These are phyloP conservation scores for Harpalus rubripes DNA, from an alignment of 2,888 invertebrate species.

Conservation along the genomic window DNA sequence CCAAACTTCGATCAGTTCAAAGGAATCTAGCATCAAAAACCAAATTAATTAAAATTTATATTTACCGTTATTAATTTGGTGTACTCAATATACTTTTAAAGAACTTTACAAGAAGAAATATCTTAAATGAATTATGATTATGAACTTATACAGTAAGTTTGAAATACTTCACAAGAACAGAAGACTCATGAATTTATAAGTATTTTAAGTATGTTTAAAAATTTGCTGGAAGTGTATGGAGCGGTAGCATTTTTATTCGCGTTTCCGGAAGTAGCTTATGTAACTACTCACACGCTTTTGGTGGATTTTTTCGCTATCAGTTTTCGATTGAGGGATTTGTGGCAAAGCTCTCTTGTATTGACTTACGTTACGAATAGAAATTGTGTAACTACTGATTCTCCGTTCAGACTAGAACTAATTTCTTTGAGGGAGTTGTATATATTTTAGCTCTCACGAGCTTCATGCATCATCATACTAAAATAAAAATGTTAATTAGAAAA, in stretches of 20 bases:
- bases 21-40: neutral
- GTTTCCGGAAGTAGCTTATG: neutral
- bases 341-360: neutral
- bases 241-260: neutral
- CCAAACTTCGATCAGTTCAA: neutral
- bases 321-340: neutral
- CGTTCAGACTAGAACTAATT: neutral
- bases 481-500: no score
- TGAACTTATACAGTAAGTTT: neutral
- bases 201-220: neutral
- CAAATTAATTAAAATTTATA: constrained; percentile 8
- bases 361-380: constrained; percentile 6
- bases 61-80: constrained; percentile 3
- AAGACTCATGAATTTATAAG: neutral
- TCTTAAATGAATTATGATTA: neutral
- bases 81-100: neutral
- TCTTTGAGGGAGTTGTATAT: neutral
- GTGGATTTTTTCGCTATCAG: neutral
- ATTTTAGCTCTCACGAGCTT: no score
- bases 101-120: neutral
- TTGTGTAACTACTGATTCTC: neutral
- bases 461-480: no score
- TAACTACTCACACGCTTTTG: neutral
- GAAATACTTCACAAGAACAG: neutral
- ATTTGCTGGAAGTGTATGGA: neutral